Evolutionary conservation across 2,888 invertebrate species (phyloP), one percentile per base, ranked within the genome.

Genomic region (Bibio marci): DNA sequence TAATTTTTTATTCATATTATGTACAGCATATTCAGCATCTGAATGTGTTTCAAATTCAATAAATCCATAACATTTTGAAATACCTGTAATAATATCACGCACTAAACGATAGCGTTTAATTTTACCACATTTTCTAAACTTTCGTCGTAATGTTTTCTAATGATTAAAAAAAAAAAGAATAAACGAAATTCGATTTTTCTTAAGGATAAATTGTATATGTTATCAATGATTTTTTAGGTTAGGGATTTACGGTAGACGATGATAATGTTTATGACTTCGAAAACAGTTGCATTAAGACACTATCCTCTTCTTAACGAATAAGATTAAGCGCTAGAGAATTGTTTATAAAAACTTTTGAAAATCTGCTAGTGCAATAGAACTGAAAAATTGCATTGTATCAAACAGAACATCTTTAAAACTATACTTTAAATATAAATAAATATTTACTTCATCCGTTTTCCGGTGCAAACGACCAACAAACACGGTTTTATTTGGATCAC

Each of bases 31-130:
- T 40, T 70, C 66, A 6, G 78, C 76, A 39, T 70, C 69, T 12
- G 62, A 59, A 45, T 66, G 63, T 18, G 65, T 67, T 45, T 72
- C 71, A 62, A 71, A 88, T 59, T 87, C 87, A n/a, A 90, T 68
- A 57, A 90, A 90, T 2, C 77, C 87, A 54, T 90, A 90, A 39
- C 81, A 73, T 55, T 78, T 78, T 0, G 86, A 81, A 50, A 72
- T 70, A 1, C 86, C 85, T 0, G 88, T 90, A 0, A 90, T 80
- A 36, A 87, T 70, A 52, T 90, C 86, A 49, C 74, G 69, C 4
- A 90, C 69, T 39, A 90, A 50, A 40, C 70, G 59, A 53, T 80
- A 68, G 45, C 68, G 57, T 48, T 71, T 52, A 43, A 85, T 64
- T 54, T 70, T 64, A 11, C 85, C 80, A 65, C 69, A 76, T 53